Conservation (phyloP, 2,113 vertebrate species). For the Perca flavescens region DNA sequence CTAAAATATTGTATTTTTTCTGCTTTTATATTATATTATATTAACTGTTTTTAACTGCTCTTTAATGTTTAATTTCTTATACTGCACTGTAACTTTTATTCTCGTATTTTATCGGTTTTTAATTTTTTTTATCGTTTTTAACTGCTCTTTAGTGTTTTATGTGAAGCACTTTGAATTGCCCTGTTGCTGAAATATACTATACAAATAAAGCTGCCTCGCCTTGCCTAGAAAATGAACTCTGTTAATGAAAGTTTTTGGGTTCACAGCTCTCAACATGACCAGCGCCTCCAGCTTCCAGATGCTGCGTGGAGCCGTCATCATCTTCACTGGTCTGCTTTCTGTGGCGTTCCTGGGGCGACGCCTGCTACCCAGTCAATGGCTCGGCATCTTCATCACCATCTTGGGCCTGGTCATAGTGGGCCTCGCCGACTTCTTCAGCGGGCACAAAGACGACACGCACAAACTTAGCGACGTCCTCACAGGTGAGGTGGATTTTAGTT, state of each 20-base stretch:
- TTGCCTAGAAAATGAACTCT: neutral
- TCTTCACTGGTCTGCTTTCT: conserved; percentile 94
- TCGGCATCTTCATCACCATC: conserved; percentile 92
- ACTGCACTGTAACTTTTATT: too few relatives aligned
- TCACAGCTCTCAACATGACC: conserved; percentile 93
- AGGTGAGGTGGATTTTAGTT: conserved; percentile 74
- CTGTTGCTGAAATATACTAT: too few relatives aligned
- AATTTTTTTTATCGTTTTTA: too few relatives aligned
- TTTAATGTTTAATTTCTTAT: too few relatives aligned
- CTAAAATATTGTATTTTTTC: too few relatives aligned
- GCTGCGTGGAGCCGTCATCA: conserved; percentile 92
- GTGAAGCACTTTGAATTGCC: too few relatives aligned
- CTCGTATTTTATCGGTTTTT: too few relatives aligned
- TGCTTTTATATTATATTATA: too few relatives aligned
- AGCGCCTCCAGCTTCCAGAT: conserved; percentile 98
- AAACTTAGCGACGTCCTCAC: conserved; percentile 92
- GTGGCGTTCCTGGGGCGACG: conserved; percentile 91
- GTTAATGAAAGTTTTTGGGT: neutral
- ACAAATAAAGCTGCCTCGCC: too few relatives aligned
- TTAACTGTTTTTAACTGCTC: too few relatives aligned
- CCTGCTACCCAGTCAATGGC: conserved; percentile 89
- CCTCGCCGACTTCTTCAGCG: conserved; percentile 88
- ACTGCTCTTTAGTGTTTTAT: too few relatives aligned
- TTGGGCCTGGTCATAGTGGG: conserved; percentile 92
- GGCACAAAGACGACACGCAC: conserved; percentile 71